Evolutionary conservation across 1,140 invertebrate genomes (phyloP), one percentile per base, ranked within the genome.

Genomic region (Papilio polytes): DNA sequence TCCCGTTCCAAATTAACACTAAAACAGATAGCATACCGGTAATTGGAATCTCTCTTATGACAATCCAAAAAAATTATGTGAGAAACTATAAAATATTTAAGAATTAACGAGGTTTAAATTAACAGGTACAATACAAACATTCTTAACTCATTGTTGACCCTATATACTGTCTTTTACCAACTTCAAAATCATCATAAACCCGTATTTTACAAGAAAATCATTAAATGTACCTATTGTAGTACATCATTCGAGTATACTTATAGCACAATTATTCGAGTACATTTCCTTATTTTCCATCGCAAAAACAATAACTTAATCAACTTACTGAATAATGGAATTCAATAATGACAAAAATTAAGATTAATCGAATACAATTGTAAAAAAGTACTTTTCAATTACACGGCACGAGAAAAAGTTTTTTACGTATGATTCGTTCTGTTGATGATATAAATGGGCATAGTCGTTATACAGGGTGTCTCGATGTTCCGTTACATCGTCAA

Each of bases 401-500:
- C 20, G 73, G 9, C 7, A 15, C 46, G 73, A 53, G 36, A 74
- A 74, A 51, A 74, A 48, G 44, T 26, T 10, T 51, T 51, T 74
- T 51, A 74, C 46, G 73, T 74, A 74, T 74, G 73, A 51, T 74
- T 74, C 73, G 41, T 46, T 46, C 46, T 74, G n/a, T n/a, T n/a
- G 73, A 8, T 74, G 73, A 31, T 74, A 74, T 74, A 74, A 74
- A 74, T 74, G 73, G 73, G 46, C 73, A 74, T 51, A 46, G 73
- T 74, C 73, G 73, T 74, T 74, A 74, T 74, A 74, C 73, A 51
- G 73, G 44, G 20, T 74, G 73, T 74, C 44, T 46, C 73, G 74
- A 26, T 6, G 83, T 87, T 81, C 88, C 87, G 88, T 89, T 90
- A 89, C 84, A 85, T 79, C 83, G 82, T 86, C 85, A 84, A 80